A percentile compares a stretch with the other conserved stretches of the same genome.
Conservation (phyloP, 2,113 vertebrate genomes). For the Ctenodactylus gundi region DNA sequence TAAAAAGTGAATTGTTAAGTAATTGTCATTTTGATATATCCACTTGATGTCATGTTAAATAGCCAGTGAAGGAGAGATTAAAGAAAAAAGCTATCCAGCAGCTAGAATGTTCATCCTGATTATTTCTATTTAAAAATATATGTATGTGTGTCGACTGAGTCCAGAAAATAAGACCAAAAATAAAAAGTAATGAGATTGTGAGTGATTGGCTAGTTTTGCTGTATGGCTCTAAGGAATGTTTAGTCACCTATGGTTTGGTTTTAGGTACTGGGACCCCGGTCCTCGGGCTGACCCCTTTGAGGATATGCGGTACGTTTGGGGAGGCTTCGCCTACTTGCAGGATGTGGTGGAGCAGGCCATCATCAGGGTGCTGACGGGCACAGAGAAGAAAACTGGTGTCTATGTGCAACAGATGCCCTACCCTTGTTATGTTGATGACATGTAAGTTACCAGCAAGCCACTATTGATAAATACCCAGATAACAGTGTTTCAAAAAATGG, state of each 20-base stretch:
- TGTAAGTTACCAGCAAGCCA: constrained; percentile 84
- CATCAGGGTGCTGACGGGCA: constrained; percentile 91
- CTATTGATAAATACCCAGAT: background rate
- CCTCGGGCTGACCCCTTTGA: constrained; percentile 98
- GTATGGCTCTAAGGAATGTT: background rate
- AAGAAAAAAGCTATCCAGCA: background rate
- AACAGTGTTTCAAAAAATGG: background rate
- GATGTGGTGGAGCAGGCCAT: constrained; percentile 96
- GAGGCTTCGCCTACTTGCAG: constrained; percentile 96
- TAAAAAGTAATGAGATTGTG: background rate
- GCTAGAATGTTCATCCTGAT: background rate
- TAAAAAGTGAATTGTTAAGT: background rate
- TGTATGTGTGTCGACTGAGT: background rate
- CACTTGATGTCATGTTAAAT: background rate
- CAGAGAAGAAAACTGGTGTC: constrained; percentile 92
- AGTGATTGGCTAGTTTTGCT: background rate
- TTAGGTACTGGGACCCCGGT: constrained; percentile 98
- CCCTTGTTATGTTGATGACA: constrained; percentile 97
- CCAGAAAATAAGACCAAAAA: background rate
- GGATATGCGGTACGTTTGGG: constrained; percentile 98
- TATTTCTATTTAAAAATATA: background rate
- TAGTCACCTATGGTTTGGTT: background rate
- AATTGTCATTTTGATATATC: background rate
- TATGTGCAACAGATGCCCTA: constrained; percentile 99
- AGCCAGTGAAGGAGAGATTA: background rate